These are phyloP conservation scores for Phrynocephalus versicolor DNA, from an alignment of 2,113 vertebrate species.

Conservation along the genomic window DNA sequence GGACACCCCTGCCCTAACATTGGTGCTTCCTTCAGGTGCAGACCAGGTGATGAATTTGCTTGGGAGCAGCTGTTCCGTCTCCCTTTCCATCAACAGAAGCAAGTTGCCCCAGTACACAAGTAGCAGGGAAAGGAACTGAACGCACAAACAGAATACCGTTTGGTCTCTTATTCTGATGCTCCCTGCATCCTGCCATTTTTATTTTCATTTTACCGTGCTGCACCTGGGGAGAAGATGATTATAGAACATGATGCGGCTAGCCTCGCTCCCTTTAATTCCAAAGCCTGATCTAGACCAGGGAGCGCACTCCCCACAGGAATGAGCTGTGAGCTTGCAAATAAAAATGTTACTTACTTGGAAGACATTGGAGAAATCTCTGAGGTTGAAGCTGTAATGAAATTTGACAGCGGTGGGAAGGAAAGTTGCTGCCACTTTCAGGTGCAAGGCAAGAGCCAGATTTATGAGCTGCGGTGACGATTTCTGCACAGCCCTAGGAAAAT, in stretches of 20 bases:
- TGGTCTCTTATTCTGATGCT: neutral
- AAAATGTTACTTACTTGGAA: constrained; percentile 84
- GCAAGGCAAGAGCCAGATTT: constrained; percentile 83
- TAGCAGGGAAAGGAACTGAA: neutral
- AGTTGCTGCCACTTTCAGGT: constrained; percentile 80
- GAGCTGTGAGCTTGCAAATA: neutral
- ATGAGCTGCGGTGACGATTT: constrained; percentile 80
- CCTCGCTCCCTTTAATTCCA: constrained; percentile 1
- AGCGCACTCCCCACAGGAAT: neutral
- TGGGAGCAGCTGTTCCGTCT: neutral
- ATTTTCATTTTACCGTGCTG: neutral
- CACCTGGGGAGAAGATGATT: neutral
- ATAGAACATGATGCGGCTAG: neutral
- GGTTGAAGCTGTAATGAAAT: constrained; percentile 96
- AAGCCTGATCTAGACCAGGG: neutral
- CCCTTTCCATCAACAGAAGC: neutral
- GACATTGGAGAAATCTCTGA: constrained; percentile 93
- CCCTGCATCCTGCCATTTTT: rapidly evolving
- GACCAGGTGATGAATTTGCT: no score
- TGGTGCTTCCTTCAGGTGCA: neutral
- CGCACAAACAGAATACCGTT: neutral
- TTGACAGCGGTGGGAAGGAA: constrained; percentile 94
- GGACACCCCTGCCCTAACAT: no score
- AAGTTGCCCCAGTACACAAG: neutral
- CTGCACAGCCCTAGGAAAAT: constrained; percentile 78